Base-by-base conservation (phyloP, 1,140 invertebrate species). In the Heterodera schachtii region DNA sequence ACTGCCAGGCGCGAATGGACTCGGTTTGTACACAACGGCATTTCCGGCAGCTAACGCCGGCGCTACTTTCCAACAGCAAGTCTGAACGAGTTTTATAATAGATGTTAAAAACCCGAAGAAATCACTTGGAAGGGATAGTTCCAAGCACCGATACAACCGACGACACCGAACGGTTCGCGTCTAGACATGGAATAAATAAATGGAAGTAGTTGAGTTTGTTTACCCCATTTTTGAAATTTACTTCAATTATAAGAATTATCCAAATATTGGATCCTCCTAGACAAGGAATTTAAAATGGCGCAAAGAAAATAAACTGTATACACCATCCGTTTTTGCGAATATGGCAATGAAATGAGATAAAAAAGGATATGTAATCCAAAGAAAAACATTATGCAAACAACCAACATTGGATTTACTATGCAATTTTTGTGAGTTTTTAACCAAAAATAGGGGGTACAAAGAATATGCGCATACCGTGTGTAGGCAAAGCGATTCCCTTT, bases 41-140 rank as follows among this genome's bases (percentile, higher is more conserved):
- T 93, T 93, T 31, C 92, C 92, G 90, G 91, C 92, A 6, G 91
- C 92, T 9, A 93, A 84, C 1, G 92, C 92, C 64, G 92, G 92
- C 3, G 84, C 79, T 74, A 88, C 88, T 82, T 91, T 91, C 91
- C 91, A 93, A 16, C 90, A 81, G 13, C 91, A 91, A 85, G 92
- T 92, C 82, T 92, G 92, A 92, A 41, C 92, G 92, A 84, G 31
- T 31, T 31, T 31, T 31, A 31, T 31, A 31, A 1, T 31, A 31
- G 31, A 31, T 76, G 16, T 43, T 57, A 3, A 3, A 8, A 52
- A 52, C 3, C 60, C n/a, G 16, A 31, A 31, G 31, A 31, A 16
- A 3, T 5, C n/a, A 78, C 76, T 9, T 78, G 92, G 79, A 93
- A 80, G 43, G 92, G 92, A 83, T 92, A 93, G 85, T 93, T 93